Conservation (phyloP, 2,888 invertebrate genomes). For the Cremastobaeus sp. region DNA sequence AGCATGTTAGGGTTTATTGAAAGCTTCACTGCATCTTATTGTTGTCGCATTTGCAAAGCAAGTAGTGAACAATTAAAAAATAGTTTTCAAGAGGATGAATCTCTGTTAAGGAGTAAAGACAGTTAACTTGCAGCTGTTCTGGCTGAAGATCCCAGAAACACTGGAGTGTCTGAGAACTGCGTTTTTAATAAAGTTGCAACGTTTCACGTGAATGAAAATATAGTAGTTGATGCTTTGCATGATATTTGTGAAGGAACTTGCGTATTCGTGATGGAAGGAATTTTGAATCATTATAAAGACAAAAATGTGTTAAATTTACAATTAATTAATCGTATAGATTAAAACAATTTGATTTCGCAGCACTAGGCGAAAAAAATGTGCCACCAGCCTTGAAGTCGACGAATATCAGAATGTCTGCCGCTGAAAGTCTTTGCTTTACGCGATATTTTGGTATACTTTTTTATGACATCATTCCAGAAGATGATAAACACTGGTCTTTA, state of each 20-base stretch:
- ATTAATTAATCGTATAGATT: background rate
- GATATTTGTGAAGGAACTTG: background rate
- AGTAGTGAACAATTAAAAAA: too few relatives aligned
- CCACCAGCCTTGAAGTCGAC: background rate
- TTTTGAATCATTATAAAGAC: background rate
- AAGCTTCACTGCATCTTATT: too few relatives aligned
- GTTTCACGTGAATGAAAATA: conserved; percentile 28
- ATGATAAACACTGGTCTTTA: background rate
- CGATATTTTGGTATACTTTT: background rate
- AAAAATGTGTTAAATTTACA: background rate
- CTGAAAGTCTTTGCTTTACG: background rate
- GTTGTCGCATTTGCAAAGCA: too few relatives aligned
- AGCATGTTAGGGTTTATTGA: too few relatives aligned
- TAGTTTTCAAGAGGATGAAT: too few relatives aligned
- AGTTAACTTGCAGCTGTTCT: too few relatives aligned
- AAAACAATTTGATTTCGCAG: background rate
- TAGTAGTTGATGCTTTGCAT: conserved; percentile 5
- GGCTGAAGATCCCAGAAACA: too few relatives aligned
- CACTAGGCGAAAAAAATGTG: background rate
- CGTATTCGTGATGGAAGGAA: background rate
- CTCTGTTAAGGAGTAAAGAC: too few relatives aligned
- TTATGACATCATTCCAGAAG: conserved; percentile 1
- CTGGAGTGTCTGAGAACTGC: too few relatives aligned
- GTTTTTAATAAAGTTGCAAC: too few relatives aligned
- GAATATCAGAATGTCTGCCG: conserved; percentile 3